A percentile compares a stretch with the other conserved stretches of the same genome.
phyloP scores from a whole-genome alignment of 2,113 vertebrate species.

The Microcebus tavaratra region DNA sequence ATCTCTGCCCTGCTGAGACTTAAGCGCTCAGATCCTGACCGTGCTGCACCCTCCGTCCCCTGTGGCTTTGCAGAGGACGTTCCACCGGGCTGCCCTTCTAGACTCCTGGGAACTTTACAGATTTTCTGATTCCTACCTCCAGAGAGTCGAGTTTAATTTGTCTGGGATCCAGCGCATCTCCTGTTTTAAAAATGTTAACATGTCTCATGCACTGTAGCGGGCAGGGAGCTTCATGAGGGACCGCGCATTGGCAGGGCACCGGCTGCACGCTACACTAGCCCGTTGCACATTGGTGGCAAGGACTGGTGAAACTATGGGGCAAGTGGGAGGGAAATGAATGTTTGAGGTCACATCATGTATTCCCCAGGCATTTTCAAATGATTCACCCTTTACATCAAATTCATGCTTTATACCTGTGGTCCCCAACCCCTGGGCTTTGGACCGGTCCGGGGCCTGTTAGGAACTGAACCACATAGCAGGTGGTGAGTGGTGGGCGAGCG shows the following conservation, averaged over 20 bases:
- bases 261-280: no score
- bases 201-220: not conserved
- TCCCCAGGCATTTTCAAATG: not conserved
- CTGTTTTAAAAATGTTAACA: not conserved
- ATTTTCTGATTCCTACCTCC: not conserved
- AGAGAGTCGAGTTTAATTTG: not conserved
- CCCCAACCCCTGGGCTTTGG: no score
- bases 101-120: not conserved
- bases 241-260: no score
- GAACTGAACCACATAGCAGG: no score
- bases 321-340: no score
- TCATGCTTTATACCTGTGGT: no score
- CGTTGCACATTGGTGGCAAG: no score
- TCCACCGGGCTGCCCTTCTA: no score
- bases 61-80: not conserved
- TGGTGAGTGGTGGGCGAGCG: no score
- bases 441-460: no score
- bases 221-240: no score
- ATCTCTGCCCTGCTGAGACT: not conserved
- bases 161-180: not conserved
- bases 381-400: not conserved
- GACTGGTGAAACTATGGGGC: fast-evolving
- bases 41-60: not conserved
- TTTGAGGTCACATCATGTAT: fast-evolving
- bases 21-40: not conserved